phyloP scores from a whole-genome alignment of 2,888 invertebrate species.

The Lasius platythorax region DNA sequence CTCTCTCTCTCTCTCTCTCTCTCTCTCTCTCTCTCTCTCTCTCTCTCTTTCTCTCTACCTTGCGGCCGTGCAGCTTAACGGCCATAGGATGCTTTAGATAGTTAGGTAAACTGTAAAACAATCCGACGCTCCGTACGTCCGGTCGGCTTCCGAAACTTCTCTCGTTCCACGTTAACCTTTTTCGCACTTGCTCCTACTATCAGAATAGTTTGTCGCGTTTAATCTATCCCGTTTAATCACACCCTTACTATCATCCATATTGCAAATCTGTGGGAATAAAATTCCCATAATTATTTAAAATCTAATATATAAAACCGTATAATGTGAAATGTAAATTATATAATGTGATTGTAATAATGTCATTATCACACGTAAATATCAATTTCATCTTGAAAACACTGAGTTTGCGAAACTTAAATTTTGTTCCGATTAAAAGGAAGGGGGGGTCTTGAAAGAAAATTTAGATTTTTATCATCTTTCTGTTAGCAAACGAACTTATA shows the following conservation, averaged over 20 bases:
- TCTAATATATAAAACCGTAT: background rate
- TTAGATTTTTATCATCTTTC: background rate
- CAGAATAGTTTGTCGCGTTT: constrained; percentile 72
- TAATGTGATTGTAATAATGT: background rate
- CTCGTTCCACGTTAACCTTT: constrained; percentile 66
- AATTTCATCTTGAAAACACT: background rate
- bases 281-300: background rate
- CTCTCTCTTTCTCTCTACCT: constrained; percentile 29
- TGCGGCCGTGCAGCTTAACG: constrained; percentile 53
- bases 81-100: constrained; percentile 74
- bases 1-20: constrained; percentile 31
- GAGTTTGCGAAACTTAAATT: background rate
- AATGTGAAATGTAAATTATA: background rate
- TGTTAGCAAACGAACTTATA: background rate
- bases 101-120: constrained; percentile 77
- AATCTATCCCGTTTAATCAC: constrained; percentile 54
- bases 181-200: constrained; percentile 65
- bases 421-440: background rate
- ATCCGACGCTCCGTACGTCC: constrained; percentile 58
- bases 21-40: constrained; percentile 7
- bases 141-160: constrained; percentile 45
- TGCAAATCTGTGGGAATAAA: constrained; percentile 1
- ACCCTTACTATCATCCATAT: no score
- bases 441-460: background rate
- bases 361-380: background rate